phyloP scores from a whole-genome alignment of 2,113 vertebrate species.

The Pterocles burchelli region DNA sequence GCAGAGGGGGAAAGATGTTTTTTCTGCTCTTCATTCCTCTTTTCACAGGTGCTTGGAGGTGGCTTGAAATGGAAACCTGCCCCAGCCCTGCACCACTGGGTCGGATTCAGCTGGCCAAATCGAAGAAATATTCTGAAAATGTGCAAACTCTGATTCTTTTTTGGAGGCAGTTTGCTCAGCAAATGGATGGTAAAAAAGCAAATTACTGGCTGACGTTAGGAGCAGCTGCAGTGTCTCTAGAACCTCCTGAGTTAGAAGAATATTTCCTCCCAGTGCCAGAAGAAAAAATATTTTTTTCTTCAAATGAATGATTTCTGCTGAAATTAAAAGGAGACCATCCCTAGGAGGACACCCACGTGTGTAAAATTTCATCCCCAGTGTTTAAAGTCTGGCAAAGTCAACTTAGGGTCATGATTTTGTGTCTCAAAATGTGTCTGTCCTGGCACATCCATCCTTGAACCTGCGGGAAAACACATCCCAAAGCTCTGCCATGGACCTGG shows the following conservation, averaged over 20 bases:
- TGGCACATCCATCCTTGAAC: fast-evolving
- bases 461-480: background rate
- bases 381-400: background rate
- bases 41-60: background rate
- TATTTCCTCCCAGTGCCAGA: background rate
- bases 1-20: fast-evolving
- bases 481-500: background rate
- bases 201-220: background rate
- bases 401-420: background rate
- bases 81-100: background rate
- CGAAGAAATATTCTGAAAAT: background rate
- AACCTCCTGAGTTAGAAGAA: background rate
- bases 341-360: background rate
- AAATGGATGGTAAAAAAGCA: background rate
- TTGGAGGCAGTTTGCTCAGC: background rate
- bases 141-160: background rate
- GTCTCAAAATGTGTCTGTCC: background rate
- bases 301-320: background rate
- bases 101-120: fast-evolving
- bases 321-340: background rate
- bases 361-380: background rate
- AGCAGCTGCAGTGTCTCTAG: slow-evolving; percentile 1
- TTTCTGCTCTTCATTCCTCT: background rate
- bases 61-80: background rate
- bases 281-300: background rate